Evolutionary conservation across 1,140 invertebrate genomes (phyloP), one percentile per base, ranked within the genome.

Genomic region (Lineus longissimus): DNA sequence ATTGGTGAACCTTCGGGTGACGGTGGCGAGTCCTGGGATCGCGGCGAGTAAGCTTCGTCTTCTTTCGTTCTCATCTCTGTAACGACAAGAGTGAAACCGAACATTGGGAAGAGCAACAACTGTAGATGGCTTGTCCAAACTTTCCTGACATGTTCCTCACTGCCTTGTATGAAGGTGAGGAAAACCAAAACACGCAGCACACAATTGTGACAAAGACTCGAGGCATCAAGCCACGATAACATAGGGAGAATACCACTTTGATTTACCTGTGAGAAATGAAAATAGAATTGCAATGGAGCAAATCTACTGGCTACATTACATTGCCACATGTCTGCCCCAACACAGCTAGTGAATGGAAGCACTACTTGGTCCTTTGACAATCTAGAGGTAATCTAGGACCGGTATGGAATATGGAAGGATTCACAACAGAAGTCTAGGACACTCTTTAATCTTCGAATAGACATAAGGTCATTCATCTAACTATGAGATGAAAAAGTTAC

Each of bases 31-130:
- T 41, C 23, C 27, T 51, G 6, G 6, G 47, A 60, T 23, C 25
- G n/a, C 15, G 43, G 36, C n/a, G 33, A 60, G 11, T 47, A 63
- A 31, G 30, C 54, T 56, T 51, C 62, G 2, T 41, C 23, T 9
- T 15, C 27, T 63, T 30, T 58, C 36, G 59, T 56, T 19, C 17
- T 60, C 43, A 64, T 59, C 40, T 65, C 41, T 58, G 25, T 7
- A 41, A 59, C 29, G 23, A 41, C 36, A 27, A 43, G 19, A 45
- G 27, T 17, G 27, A 59, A 7, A 22, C 33, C 43, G 25, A 1
- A 17, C 27, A 27, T 27, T 27, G 23, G 19, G 31, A 19, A 15
- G 23, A 57, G 22, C 19, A 57, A 29, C n/a, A 30, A 6, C 22
- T 19, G 55, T 27, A 23, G 22, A 31, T 19, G 55, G 23, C 9